Percentiles rank a stretch among this genome's conserved stretches.
phyloP scores from a whole-genome alignment of 2,797 vertebrate genomes.

The Acipenser ruthenus region DNA sequence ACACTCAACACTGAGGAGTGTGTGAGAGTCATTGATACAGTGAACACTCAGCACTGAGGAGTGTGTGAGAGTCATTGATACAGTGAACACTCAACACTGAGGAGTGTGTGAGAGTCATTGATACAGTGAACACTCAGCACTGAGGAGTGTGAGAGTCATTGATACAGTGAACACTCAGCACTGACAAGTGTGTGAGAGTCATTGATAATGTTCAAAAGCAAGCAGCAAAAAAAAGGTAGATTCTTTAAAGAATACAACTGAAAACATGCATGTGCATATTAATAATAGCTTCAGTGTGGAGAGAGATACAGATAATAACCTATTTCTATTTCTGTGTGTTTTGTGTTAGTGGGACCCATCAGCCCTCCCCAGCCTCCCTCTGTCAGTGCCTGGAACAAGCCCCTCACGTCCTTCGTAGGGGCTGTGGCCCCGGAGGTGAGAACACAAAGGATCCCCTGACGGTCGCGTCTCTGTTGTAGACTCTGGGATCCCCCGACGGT shows the following conservation, averaged over 20 bases:
- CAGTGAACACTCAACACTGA: too few species aligned
- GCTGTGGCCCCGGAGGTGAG: slow-evolving; percentile 75
- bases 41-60: too few species aligned
- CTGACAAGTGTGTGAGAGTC: neutral
- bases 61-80: too few species aligned
- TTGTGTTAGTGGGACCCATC: slow-evolving; percentile 81
- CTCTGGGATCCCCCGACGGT: neutral
- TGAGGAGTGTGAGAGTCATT: too few species aligned
- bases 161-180: too few species aligned
- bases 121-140: too few species aligned
- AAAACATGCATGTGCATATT: neutral
- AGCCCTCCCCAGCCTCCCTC: slow-evolving; percentile 91
- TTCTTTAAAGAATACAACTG: neutral
- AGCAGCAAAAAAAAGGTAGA: neutral
- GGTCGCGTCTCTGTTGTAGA: neutral
- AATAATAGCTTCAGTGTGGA: neutral
- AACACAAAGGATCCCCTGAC: neutral
- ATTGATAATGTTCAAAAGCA: neutral
- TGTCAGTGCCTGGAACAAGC: slow-evolving; percentile 98
- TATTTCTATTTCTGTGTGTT: neutral
- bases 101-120: too few species aligned
- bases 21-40: too few species aligned
- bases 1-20: too few species aligned
- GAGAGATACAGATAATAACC: too few species aligned
- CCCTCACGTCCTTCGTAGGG: slow-evolving; percentile 89